Base-by-base conservation (phyloP, 1,140 invertebrate genomes). In the Sminthurides bifidus region DNA sequence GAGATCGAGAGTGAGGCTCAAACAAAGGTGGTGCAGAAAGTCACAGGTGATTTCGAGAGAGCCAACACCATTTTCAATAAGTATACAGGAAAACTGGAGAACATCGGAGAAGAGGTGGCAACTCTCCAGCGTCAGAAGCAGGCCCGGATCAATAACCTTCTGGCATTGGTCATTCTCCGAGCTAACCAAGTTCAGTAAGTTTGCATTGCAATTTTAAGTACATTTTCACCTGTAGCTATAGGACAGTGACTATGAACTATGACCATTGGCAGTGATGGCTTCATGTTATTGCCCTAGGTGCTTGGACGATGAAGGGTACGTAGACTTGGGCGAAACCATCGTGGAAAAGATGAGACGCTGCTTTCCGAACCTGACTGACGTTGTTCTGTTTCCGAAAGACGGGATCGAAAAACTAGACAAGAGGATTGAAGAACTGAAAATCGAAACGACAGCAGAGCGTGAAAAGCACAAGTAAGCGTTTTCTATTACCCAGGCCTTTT, bases 151-250 rank as follows among this genome's bases (percentile, higher is more conserved):
- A 64, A 64, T 29, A 41, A 58, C 15, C 26, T 64, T 17, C 49
- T 49, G 19, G 24, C 19, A 26, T 23, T 64, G 21, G 46, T 59
- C 10, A 44, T 64, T 45, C 14, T 61, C 17, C 48, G 48, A 41
- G 49, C 57, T 45, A 51, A 61, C 43, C 63, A 64, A 45, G 52
- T 64, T 19, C 54, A 58, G 61, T 63, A 60, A 46, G 53, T 27
- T n/a, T n/a, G n/a, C n/a, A n/a, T n/a, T n/a, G n/a, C n/a, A n/a
- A n/a, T n/a, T n/a, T n/a, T n/a, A n/a, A n/a, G n/a, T n/a, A n/a
- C n/a, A n/a, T n/a, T n/a, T n/a, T n/a, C n/a, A n/a, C n/a, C n/a
- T n/a, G n/a, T n/a, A n/a, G n/a, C n/a, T n/a, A n/a, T n/a, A n/a
- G n/a, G n/a, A n/a, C n/a, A n/a, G n/a, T n/a, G n/a, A n/a, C n/a